Conservation (phyloP, 2,888 invertebrate species). For the Phasia obesa region DNA sequence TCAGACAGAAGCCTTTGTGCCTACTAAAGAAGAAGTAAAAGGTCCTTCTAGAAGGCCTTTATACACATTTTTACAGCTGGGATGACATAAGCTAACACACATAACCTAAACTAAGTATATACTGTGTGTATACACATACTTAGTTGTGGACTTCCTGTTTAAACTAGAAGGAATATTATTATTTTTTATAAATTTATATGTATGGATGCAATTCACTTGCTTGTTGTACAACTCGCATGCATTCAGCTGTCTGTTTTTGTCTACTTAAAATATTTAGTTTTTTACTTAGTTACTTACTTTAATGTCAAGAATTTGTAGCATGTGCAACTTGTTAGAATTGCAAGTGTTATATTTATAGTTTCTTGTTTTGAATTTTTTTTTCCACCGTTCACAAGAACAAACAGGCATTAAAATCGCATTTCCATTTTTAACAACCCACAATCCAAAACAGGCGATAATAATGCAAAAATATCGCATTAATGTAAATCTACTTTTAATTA, state of each 20-base stretch:
- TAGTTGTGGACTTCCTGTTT: conserved; percentile 55
- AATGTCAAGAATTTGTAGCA: conserved; percentile 67
- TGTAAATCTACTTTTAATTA: too few relatives aligned
- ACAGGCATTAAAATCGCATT: neutral
- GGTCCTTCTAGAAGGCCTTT: too few relatives aligned
- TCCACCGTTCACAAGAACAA: neutral
- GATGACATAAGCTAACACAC: neutral
- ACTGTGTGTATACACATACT: neutral
- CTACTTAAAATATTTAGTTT: conserved; percentile 58
- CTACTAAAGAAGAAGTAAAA: too few relatives aligned
- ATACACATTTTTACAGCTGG: too few relatives aligned
- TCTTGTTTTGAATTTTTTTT: conserved; percentile 9
- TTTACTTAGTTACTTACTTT: conserved; percentile 43
- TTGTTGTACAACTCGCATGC: conserved; percentile 32
- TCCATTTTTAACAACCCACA: neutral
- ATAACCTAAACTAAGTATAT: neutral
- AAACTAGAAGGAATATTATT: conserved; percentile 27
- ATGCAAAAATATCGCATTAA: too few relatives aligned
- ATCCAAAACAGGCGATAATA: too few relatives aligned
- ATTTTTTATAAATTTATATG: conserved; percentile 21
- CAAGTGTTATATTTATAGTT: conserved; percentile 64
- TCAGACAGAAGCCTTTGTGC: too few relatives aligned
- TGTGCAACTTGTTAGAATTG: conserved; percentile 70
- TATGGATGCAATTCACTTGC: neutral
- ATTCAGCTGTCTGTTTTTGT: conserved; percentile 66